These are phyloP conservation scores for Steinernema scapterisci DNA, from an alignment of 2,888 invertebrate genomes.

Conservation along the genomic window DNA sequence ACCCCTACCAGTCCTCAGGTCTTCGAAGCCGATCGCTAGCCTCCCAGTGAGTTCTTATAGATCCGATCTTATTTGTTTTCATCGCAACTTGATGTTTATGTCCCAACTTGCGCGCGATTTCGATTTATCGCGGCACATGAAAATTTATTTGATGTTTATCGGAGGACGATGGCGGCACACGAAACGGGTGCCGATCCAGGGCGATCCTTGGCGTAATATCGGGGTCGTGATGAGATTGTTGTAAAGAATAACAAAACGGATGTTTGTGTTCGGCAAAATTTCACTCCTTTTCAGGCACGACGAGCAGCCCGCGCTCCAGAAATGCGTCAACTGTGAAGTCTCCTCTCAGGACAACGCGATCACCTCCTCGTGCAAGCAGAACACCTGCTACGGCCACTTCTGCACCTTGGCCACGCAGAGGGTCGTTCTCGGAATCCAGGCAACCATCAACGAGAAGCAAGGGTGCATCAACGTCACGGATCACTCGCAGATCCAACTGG, in stretches of 20 bases:
- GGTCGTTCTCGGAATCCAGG: conserved; percentile 25
- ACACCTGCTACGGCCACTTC: conserved; percentile 60
- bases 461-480: conserved; percentile 66
- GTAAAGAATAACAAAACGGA: too few relatives aligned
- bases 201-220: too few relatives aligned
- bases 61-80: too few relatives aligned
- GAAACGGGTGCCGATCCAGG: too few relatives aligned
- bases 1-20: conserved; percentile 1
- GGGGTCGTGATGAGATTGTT: neutral
- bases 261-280: too few relatives aligned
- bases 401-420: conserved; percentile 62
- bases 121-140: too few relatives aligned
- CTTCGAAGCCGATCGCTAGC: conserved; percentile 17
- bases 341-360: conserved; percentile 58
- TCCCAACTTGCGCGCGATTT: too few relatives aligned
- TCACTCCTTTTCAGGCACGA: neutral
- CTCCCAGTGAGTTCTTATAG: neutral
- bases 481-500: conserved; percentile 57
- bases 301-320: conserved; percentile 42
- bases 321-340: conserved; percentile 62
- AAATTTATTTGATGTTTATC: too few relatives aligned
- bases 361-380: conserved; percentile 59
- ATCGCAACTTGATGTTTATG: too few relatives aligned
- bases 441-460: conserved; percentile 54
- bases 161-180: too few relatives aligned